phyloP scores from a whole-genome alignment of 1,140 invertebrate genomes.

The Dendroctonus valens region DNA sequence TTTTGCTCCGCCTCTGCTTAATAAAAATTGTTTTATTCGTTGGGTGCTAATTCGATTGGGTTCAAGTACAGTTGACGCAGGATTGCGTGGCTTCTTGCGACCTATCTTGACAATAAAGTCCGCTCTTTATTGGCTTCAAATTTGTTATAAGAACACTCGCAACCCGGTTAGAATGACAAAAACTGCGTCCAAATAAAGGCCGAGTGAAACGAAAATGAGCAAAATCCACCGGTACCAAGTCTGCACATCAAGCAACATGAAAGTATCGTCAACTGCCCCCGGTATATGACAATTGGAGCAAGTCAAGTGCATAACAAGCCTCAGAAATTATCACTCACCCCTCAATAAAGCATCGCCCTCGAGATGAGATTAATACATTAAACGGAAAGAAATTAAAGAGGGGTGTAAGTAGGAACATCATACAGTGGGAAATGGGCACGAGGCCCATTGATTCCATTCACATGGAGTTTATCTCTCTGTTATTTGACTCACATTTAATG shows the following conservation, averaged over 20 bases:
- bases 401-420: conserved; percentile 31
- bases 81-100: conserved; percentile 10
- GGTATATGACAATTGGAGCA: background rate
- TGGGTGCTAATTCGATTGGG: conserved; percentile 19
- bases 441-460: conserved; percentile 17
- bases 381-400: conserved; percentile 33
- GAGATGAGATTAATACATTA: conserved; percentile 34
- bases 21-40: conserved; percentile 10
- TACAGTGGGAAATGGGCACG: conserved; percentile 23
- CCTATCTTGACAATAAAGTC: background rate
- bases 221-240: background rate
- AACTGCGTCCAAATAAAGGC: too few relatives aligned
- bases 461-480: conserved; percentile 39
- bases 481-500: conserved; percentile 47
- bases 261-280: background rate
- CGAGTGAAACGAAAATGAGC: background rate
- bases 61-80: conserved; percentile 17
- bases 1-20: background rate
- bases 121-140: too few relatives aligned
- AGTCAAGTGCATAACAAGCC: conserved; percentile 24
- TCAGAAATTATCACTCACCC: conserved; percentile 24
- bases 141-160: too few relatives aligned
- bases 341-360: conserved; percentile 25
- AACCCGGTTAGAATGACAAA: too few relatives aligned
- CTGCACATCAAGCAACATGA: conserved; percentile 1